A percentile compares a stretch with the other conserved stretches of the same genome.
Conservation (phyloP, 2,113 vertebrate species). For the Thamnophis sirtalis region DNA sequence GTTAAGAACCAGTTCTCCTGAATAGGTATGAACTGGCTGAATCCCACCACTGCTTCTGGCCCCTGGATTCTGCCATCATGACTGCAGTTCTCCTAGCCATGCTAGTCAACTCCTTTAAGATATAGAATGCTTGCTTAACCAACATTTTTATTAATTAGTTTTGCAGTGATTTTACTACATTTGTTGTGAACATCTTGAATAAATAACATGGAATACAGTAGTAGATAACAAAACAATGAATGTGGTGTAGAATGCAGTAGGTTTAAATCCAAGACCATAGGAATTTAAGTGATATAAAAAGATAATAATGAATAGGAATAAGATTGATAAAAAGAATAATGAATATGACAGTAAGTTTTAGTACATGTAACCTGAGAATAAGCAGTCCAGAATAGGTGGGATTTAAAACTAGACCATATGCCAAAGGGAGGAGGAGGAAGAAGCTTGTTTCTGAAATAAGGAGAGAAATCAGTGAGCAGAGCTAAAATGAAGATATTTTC, state of each 20-base stretch:
- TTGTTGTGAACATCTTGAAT: not conserved
- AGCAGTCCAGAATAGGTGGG: not conserved
- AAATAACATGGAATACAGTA: not conserved
- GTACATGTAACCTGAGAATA: not conserved
- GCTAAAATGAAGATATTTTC: not conserved
- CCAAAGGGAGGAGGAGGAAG: not conserved
- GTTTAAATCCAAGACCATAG: not conserved
- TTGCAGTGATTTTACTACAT: not conserved
- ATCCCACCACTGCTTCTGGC: no score
- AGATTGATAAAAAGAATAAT: not conserved
- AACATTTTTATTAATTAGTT: not conserved
- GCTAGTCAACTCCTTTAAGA: not conserved
- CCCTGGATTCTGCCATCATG: not conserved
- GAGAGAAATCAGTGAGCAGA: not conserved
- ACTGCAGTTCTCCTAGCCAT: not conserved
- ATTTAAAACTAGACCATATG: not conserved
- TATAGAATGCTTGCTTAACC: not conserved
- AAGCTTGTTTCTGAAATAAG: not conserved
- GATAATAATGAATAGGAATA: not conserved
- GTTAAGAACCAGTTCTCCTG: no score
- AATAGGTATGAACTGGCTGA: no score
- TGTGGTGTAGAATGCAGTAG: not conserved
- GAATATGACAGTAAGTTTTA: not conserved
- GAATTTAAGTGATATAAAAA: not conserved
- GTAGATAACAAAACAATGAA: not conserved